phyloP scores from a whole-genome alignment of 92 coral and sea anemone species.

The Chrysogorgia sp. region DNA sequence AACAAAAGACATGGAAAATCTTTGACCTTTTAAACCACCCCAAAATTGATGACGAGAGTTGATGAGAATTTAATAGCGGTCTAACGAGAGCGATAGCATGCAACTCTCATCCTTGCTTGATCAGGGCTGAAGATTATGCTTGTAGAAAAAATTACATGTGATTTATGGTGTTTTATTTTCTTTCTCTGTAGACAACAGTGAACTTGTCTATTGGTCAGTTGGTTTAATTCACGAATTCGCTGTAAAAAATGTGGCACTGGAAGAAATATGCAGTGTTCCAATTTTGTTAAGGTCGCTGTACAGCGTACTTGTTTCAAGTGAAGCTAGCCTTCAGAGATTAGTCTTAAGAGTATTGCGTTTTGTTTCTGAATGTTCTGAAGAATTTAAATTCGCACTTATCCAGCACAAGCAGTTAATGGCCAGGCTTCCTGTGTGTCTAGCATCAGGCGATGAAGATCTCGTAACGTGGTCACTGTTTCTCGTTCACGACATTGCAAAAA shows the following conservation, averaged over 20 bases:
- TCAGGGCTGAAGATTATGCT: neutral
- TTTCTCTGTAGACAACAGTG: constrained; percentile 74
- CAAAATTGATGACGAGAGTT: no score
- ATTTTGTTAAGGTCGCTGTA: constrained; percentile 77
- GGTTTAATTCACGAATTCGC: constrained; percentile 93
- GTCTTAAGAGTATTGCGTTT: constrained; percentile 86
- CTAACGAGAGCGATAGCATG: no score
- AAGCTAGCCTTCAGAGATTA: constrained; percentile 85
- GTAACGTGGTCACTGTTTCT: constrained; percentile 93
- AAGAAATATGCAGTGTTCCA: constrained; percentile 80
- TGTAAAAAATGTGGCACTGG: constrained; percentile 71
- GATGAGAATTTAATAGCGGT: no score
- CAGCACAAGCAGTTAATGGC: constrained; percentile 70
- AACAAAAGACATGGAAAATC: no score
- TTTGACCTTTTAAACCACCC: no score
- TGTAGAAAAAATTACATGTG: neutral
- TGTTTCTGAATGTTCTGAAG: constrained; percentile 79
- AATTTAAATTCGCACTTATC: constrained; percentile 64
- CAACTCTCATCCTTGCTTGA: no score
- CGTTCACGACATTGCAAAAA: constrained; percentile 83
- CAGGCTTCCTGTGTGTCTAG: constrained; percentile 83
- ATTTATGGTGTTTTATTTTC: neutral
- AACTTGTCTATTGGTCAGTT: constrained; percentile 94
- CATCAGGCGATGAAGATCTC: constrained; percentile 92
- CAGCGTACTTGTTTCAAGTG: constrained; percentile 84